Conservation (phyloP, 2,113 vertebrate species). For the Propithecus coquereli region DNA sequence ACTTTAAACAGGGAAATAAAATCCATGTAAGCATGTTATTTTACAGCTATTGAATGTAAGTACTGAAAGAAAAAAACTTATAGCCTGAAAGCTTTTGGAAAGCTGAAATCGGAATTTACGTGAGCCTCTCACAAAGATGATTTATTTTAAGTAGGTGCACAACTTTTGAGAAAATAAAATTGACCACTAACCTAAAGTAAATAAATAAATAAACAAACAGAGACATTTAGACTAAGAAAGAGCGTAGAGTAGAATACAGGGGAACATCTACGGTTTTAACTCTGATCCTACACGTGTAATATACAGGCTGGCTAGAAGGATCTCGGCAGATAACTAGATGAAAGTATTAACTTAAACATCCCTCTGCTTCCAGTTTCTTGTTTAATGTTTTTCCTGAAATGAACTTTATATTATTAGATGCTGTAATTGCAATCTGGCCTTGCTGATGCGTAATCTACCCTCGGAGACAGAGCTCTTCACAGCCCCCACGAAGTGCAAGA, state of each 20-base stretch:
- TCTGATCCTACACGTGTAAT: neutral
- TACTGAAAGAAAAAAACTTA: neutral
- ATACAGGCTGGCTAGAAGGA: neutral
- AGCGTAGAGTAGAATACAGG: neutral
- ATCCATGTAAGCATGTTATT: neutral
- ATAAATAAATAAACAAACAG: neutral
- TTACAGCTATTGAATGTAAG: neutral
- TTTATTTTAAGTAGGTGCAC: neutral
- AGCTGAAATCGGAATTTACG: neutral
- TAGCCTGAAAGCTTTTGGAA: neutral
- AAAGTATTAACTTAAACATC: accelerated
- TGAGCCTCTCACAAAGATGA: neutral
- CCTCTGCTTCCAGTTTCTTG: neutral
- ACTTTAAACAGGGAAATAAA: neutral
- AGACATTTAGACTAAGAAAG: neutral
- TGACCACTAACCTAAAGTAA: neutral
- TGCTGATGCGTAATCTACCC: too few species aligned
- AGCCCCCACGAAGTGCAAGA: accelerated
- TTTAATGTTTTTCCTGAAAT: too few species aligned
- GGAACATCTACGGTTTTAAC: neutral
- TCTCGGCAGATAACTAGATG: accelerated
- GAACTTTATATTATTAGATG: neutral
- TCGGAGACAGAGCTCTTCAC: neutral
- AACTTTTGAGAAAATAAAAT: neutral
- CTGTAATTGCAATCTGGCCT: neutral